Percentiles rank a stretch among this genome's conserved stretches.
Conservation (phyloP, 2,797 vertebrate genomes). For the Alfaro cultratus region DNA sequence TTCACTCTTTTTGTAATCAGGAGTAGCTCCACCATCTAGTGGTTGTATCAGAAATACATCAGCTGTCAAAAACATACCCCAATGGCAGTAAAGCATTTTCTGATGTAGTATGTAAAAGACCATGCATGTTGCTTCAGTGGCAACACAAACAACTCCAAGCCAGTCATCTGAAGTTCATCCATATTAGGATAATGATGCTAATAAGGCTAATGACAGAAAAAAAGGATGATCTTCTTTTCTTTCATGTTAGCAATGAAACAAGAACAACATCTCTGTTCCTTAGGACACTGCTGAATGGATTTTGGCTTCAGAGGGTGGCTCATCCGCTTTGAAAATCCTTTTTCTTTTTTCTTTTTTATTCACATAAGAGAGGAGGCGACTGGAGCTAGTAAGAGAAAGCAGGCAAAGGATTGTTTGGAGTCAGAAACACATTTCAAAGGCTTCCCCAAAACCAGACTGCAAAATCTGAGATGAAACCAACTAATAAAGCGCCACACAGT, state of each 20-base stretch:
- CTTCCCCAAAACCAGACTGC: slow-evolving; percentile 73
- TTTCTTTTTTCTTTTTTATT: slow-evolving; percentile 24
- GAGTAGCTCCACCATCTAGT: slow-evolving; percentile 73
- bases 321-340: slow-evolving; percentile 67
- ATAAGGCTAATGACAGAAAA: slow-evolving; percentile 76
- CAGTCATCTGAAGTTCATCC: slow-evolving; percentile 71
- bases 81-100: slow-evolving; percentile 29
- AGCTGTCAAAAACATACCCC: slow-evolving; percentile 12
- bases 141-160: slow-evolving; percentile 74
- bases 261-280: slow-evolving; percentile 70
- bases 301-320: slow-evolving; percentile 68
- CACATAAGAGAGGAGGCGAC: slow-evolving; percentile 64
- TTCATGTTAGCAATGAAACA: slow-evolving; percentile 68
- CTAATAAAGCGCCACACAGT: slow-evolving; percentile 77
- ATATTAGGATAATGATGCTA: slow-evolving; percentile 72
- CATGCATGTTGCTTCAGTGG: slow-evolving; percentile 45
- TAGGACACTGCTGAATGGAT: slow-evolving; percentile 68
- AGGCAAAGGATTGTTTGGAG: slow-evolving; percentile 74
- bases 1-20: slow-evolving; percentile 16
- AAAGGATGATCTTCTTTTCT: slow-evolving; percentile 58
- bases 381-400: slow-evolving; percentile 63
- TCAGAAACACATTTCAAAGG: slow-evolving; percentile 80
- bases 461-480: slow-evolving; percentile 76
- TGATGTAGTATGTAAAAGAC: slow-evolving; percentile 42
- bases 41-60: slow-evolving; percentile 38